These are phyloP conservation scores for Lepidochitona cinerea DNA, from an alignment of 2,888 invertebrate genomes.

Conservation along the genomic window DNA sequence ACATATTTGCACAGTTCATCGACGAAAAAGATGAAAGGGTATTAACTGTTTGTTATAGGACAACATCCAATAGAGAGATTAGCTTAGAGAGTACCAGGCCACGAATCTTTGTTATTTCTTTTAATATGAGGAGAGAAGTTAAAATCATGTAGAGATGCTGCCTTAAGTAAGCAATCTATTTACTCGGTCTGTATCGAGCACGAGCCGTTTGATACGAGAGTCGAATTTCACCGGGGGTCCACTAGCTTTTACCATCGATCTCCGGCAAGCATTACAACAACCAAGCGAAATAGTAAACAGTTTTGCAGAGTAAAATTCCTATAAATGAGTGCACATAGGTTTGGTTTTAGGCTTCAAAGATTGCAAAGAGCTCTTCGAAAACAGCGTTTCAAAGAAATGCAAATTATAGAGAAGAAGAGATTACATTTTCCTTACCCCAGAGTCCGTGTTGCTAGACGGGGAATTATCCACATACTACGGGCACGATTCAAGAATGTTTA, in stretches of 20 bases:
- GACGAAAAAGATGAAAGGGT: too few relatives aligned
- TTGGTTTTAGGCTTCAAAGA: neutral
- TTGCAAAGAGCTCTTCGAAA: neutral
- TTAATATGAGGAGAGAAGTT: neutral
- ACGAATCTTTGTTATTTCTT: slow-evolving; percentile 1
- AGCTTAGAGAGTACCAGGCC: too few relatives aligned
- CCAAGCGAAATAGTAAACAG: slow-evolving; percentile 6
- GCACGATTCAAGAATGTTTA: too few relatives aligned
- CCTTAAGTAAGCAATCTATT: neutral
- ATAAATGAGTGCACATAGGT: neutral
- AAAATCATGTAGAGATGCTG: neutral
- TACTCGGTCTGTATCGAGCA: neutral
- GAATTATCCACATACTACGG: too few relatives aligned
- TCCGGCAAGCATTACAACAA: neutral
- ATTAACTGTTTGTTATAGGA: too few relatives aligned
- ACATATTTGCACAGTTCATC: too few relatives aligned
- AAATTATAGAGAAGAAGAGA: neutral
- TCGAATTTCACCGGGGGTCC: too few relatives aligned
- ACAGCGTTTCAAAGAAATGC: slow-evolving; percentile 3
- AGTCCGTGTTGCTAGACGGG: too few relatives aligned
- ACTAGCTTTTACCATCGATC: neutral
- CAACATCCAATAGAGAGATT: too few relatives aligned
- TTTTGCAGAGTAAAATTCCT: neutral
- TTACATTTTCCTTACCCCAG: too few relatives aligned
- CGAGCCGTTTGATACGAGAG: too few relatives aligned